These are phyloP conservation scores for Amniataba percoides DNA, from an alignment of 2,797 vertebrate genomes.

Conservation along the genomic window DNA sequence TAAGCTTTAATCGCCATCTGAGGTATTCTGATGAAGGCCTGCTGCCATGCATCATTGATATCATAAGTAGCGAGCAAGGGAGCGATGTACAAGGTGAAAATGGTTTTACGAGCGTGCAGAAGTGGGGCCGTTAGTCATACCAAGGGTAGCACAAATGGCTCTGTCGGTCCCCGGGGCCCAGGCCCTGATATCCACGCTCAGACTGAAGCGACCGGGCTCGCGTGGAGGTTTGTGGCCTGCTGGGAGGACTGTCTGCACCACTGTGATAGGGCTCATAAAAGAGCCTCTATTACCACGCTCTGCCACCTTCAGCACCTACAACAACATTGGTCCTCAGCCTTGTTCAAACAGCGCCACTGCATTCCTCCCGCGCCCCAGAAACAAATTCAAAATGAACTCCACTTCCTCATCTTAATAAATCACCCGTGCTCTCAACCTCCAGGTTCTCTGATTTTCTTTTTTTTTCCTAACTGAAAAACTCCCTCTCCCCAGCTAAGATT, in stretches of 20 bases:
- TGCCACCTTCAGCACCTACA: constrained; percentile 85
- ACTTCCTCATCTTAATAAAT: constrained; percentile 85
- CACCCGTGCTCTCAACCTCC: constrained; percentile 51
- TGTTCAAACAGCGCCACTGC: constrained; percentile 75
- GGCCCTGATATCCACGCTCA: constrained; percentile 65
- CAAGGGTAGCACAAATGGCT: constrained; percentile 16
- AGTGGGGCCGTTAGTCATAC: constrained; percentile 58
- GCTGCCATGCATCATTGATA: constrained; percentile 62
- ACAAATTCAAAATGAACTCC: constrained; percentile 71
- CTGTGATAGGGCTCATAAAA: constrained; percentile 77
- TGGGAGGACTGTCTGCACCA: constrained; percentile 46
- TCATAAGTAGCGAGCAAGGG: constrained; percentile 49
- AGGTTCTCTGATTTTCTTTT: constrained; percentile 20
- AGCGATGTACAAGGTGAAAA: constrained; percentile 67
- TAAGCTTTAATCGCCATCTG: constrained; percentile 46
- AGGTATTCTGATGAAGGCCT: constrained; percentile 56
- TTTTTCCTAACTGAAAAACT: constrained; percentile 51
- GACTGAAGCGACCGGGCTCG: constrained; percentile 73
- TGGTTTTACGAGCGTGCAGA: constrained; percentile 59
- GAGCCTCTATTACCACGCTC: constrained; percentile 78
- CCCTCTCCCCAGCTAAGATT: constrained; percentile 56
- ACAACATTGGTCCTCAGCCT: constrained; percentile 78
- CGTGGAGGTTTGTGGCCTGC: constrained; percentile 40
- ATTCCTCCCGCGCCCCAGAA: constrained; percentile 61
- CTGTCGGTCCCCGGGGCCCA: constrained; percentile 37